Base-by-base conservation (phyloP, 2,797 vertebrate species). In the Anguilla anguilla region DNA sequence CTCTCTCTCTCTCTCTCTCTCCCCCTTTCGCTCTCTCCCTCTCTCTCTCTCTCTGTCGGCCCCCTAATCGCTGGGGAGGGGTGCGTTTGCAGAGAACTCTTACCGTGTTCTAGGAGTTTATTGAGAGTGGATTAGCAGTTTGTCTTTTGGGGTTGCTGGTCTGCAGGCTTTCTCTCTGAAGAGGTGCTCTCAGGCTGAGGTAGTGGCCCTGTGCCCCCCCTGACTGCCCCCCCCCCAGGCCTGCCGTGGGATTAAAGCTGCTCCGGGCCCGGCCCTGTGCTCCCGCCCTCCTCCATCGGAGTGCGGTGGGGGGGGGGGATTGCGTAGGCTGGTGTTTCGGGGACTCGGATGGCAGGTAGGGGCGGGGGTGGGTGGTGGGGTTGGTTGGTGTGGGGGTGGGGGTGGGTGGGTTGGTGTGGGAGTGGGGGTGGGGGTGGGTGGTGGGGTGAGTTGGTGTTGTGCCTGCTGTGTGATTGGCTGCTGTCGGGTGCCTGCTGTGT, bases 91-190 rank as follows among this genome's bases (percentile, higher is more conserved):
- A 6, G 19, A 49, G 77, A 81, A 25, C 77, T 46, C 77, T 81
- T n/a, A 49, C 39, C 43, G 2, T 49, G 39, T 81, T 35, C 77
- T 81, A 11, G 39, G 43, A n/a, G 19, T 49, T 17, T 25, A 49
- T 49, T 81, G 77, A 49, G 31, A 77, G 77, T 17, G 77, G 43
- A 81, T 81, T 81, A 81, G 43, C 6, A 2, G 39, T 22, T 49
- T 81, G 77, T 81, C 43, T 81, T 81, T 81, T 25, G 3, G 77
- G 39, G 74, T 46, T 79, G 31, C 74, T 79, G 74, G 74, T 7
- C 17, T 81, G 77, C n/a, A 81, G 74, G 43, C 77, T 43, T 4
- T 77, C 72, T 77, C 72, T 43, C 77, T 77, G 72, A 77, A 39
- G 72, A 77, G 35, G 31, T 19, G 31, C 72, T 69, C 67, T 69